phyloP scores from a whole-genome alignment of 2,797 vertebrate species.

The Taeniopygia guttata region DNA sequence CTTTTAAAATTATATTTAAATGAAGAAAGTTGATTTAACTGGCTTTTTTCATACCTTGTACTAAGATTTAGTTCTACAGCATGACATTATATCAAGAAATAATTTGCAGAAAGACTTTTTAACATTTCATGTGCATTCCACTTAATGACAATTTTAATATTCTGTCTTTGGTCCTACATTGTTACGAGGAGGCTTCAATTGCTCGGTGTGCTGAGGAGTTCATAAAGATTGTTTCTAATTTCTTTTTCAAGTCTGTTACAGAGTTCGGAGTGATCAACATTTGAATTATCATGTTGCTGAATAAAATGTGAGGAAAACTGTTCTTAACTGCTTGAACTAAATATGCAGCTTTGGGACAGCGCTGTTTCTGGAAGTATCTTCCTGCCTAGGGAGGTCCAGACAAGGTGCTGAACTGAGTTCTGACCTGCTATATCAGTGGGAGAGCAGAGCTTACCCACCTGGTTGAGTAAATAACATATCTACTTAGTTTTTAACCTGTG shows the following conservation, averaged over 20 bases:
- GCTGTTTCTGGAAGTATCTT: neutral
- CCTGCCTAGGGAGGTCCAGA: neutral
- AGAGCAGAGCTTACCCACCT: neutral
- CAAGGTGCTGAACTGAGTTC: neutral
- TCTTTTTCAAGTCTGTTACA: slow-evolving; percentile 44
- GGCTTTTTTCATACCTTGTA: slow-evolving; percentile 68
- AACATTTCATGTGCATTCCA: slow-evolving; percentile 62
- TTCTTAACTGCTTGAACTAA: neutral
- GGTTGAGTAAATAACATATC: neutral
- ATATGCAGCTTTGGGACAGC: neutral
- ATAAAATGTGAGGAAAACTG: neutral
- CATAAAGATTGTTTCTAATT: slow-evolving; percentile 61
- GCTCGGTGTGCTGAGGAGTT: slow-evolving; percentile 41
- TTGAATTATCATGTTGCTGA: neutral
- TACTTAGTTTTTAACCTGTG: rapidly evolving
- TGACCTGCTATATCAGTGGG: rapidly evolving
- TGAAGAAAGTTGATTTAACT: slow-evolving; percentile 79
- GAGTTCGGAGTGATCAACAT: slow-evolving; percentile 16
- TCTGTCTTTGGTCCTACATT: slow-evolving; percentile 54
- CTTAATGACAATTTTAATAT: slow-evolving; percentile 71
- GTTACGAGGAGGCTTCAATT: slow-evolving; percentile 59
- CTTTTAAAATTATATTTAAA: slow-evolving; percentile 79
- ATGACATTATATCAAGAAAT: slow-evolving; percentile 73
- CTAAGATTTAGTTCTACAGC: slow-evolving; percentile 73
- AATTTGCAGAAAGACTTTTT: slow-evolving; percentile 69